phyloP scores from a whole-genome alignment of 2,113 vertebrate genomes.

The Chaetops frenatus region DNA sequence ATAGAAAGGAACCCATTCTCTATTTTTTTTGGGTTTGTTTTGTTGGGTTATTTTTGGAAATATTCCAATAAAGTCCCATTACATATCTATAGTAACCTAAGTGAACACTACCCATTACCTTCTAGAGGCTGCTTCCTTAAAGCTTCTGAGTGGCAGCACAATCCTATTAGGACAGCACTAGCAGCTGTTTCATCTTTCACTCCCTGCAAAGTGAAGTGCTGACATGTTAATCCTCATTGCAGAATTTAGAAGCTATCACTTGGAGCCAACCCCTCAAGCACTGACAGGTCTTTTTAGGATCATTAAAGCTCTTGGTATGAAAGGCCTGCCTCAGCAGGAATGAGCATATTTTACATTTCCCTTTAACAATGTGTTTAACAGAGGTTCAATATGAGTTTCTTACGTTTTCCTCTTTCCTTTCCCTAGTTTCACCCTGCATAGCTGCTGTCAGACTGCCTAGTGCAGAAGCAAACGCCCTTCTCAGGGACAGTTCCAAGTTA shows the following conservation, averaged over 20 bases:
- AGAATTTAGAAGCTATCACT: not conserved
- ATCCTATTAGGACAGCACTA: not conserved
- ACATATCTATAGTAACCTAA: no score
- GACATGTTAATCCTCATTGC: not conserved
- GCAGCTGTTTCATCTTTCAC: slow-evolving; percentile 15
- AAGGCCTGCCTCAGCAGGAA: not conserved
- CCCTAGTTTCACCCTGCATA: not conserved
- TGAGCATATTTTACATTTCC: not conserved
- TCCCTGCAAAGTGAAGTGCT: not conserved
- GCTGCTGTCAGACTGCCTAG: not conserved
- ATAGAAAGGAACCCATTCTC: not conserved
- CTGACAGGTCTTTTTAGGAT: not conserved
- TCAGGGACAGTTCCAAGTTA: not conserved
- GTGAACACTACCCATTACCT: not conserved
- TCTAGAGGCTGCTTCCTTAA: not conserved
- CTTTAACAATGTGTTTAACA: not conserved
- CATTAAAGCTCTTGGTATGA: not conserved
- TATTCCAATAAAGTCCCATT: not conserved
- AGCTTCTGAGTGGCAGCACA: not conserved
- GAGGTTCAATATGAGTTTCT: not conserved
- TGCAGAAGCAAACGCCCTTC: not conserved
- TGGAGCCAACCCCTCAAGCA: not conserved
- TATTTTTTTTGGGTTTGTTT: not conserved
- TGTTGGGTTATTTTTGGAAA: not conserved
- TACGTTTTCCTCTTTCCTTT: not conserved